Evolutionary conservation across 2,797 vertebrate species (phyloP).

Genomic region (Chelon labrosus): DNA sequence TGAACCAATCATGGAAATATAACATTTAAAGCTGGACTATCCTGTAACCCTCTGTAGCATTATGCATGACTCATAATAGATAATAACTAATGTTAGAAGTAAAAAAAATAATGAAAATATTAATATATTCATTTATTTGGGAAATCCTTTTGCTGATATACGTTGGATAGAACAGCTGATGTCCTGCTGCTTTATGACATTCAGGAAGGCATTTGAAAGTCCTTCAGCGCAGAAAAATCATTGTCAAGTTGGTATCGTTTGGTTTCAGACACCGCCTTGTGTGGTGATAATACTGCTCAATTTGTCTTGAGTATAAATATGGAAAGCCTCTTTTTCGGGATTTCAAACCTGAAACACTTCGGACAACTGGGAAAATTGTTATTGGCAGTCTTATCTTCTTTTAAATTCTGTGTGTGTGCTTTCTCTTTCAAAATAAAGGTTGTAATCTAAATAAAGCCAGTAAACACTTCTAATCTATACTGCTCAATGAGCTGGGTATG

Average conservation of each 20-base stretch:
- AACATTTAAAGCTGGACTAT: conserved; percentile 80
- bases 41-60: conserved; percentile 68
- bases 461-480: neutral
- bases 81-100: conserved; percentile 68
- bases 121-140: conserved; percentile 77
- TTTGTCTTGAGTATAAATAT: conserved; percentile 9
- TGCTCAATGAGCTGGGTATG: neutral
- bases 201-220: conserved; percentile 48
- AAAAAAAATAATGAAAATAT: conserved; percentile 55
- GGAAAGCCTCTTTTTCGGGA: conserved; percentile 3
- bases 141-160: conserved; percentile 60
- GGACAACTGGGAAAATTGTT: neutral
- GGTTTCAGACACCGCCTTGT: conserved; percentile 14
- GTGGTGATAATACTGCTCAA: conserved; percentile 12
- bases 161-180: conserved; percentile 57
- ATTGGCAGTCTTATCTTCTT: neutral
- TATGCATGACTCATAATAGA: conserved; percentile 77
- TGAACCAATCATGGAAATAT: conserved; percentile 85
- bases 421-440: neutral
- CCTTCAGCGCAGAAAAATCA: conserved; percentile 48
- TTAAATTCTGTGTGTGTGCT: neutral
- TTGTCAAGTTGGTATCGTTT: conserved; percentile 21
- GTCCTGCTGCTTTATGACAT: conserved; percentile 70
- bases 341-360: conserved; percentile 7
- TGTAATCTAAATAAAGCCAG: neutral